A percentile compares a stretch with the other conserved stretches of the same genome.
Evolutionary conservation across 1,140 invertebrate genomes (phyloP).

Genomic region (Microplitis demolitor): DNA sequence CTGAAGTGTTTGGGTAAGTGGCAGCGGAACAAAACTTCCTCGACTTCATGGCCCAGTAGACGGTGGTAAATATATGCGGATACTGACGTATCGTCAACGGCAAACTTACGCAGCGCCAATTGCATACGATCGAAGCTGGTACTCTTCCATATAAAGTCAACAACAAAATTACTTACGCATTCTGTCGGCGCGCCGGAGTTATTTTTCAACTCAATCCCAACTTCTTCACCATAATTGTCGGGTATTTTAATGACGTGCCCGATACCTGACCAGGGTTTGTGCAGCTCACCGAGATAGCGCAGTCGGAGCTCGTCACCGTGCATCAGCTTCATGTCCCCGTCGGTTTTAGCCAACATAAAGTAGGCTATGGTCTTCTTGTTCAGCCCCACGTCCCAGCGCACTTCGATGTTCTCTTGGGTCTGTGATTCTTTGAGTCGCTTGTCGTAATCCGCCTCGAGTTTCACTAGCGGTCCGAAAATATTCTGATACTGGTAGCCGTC

Average conservation of each 20-base stretch:
- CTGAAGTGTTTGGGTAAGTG: constrained; percentile 95
- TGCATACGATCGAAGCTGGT: constrained; percentile 99
- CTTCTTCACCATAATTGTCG: constrained; percentile 98
- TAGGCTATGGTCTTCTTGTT: constrained; percentile 98
- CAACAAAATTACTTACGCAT: constrained; percentile 93
- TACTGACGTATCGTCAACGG: constrained; percentile 94
- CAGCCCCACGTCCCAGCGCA: constrained; percentile 96
- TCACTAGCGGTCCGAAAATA: constrained; percentile 96
- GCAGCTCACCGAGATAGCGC: constrained; percentile 90
- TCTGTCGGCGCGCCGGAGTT: constrained; percentile 89
- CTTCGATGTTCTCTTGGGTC: constrained; percentile 97
- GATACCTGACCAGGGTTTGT: constrained; percentile 93
- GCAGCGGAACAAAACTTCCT: constrained; percentile 90
- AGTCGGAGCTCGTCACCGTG: constrained; percentile 96
- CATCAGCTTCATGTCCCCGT: constrained; percentile 99
- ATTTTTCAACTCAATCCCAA: constrained; percentile 94
- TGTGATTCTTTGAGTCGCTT: constrained; percentile 97
- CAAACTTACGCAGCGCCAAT: constrained; percentile 91
- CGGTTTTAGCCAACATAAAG: constrained; percentile 96
- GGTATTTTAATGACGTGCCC: constrained; percentile 99
- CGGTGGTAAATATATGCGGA: constrained; percentile 98
- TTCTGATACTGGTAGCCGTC: constrained; percentile 99
- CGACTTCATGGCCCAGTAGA: constrained; percentile 94
- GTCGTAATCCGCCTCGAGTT: constrained; percentile 98
- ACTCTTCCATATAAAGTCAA: constrained; percentile 99